phyloP scores from a whole-genome alignment of 1,140 invertebrate species.

The Lycorma delicatula region DNA sequence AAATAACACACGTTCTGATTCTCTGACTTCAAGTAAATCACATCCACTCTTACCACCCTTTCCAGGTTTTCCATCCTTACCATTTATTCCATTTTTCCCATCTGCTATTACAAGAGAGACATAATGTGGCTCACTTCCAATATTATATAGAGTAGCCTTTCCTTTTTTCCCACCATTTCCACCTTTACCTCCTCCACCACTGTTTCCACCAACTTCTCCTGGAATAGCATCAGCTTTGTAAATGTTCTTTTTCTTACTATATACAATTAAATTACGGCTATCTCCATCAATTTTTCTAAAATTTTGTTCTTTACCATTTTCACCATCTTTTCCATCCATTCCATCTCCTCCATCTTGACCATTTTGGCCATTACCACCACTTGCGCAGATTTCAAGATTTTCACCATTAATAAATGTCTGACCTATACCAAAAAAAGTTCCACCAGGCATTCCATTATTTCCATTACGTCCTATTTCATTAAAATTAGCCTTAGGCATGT shows the following conservation, averaged over 20 bases:
- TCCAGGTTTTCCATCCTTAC: too few species aligned
- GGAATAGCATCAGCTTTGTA: neutral
- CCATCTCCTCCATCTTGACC: neutral
- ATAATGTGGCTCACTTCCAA: too few species aligned
- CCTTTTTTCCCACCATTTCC: too few species aligned
- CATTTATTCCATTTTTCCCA: too few species aligned
- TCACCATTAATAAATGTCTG: neutral
- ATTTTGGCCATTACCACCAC: neutral
- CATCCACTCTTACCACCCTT: too few species aligned
- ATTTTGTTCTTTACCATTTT: neutral
- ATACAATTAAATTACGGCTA: neutral
- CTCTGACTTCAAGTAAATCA: too few species aligned
- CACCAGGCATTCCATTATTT: neutral
- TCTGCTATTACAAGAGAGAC: too few species aligned
- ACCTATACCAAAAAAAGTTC: neutral
- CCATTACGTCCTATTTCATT: neutral
- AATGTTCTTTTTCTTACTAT: neutral
- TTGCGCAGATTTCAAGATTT: neutral
- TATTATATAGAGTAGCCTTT: too few species aligned
- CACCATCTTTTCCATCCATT: neutral
- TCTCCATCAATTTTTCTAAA: neutral
- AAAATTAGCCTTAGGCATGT: neutral
- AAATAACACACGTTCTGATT: too few species aligned
- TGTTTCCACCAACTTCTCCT: neutral
- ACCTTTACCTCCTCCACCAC: neutral